Evolutionary conservation across 1,140 invertebrate genomes (phyloP), one percentile per base, ranked within the genome.

Genomic region (Thalassaphorura encarpata): DNA sequence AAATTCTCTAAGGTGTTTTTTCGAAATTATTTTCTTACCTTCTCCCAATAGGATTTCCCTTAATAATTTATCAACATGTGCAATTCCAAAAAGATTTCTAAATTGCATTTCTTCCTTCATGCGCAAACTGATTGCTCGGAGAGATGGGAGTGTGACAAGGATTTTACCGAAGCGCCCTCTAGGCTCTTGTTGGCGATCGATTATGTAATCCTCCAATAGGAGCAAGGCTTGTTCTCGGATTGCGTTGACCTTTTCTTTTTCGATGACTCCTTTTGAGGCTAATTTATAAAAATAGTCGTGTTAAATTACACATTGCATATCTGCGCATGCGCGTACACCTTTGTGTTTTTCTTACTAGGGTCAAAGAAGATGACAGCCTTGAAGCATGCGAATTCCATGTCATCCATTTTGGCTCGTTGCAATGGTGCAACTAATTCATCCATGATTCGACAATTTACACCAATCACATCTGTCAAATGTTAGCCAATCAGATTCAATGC

Each of bases 61-160:
- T 24, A 99, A 76, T 52, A 99, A 73, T 66, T 84, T 94, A 69
- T 99, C 95, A 54, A 99, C 94, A 66, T 90, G 86, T 0, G 94
- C 89, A 18, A 95, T 85, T 0, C 95, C 95, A 71, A 97, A 95
- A 42, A 96, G 75, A 69, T 95, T 93, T 0, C 93, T 92, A 71
- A 97, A 91, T 71, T 98, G 93, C 26, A 98, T 96, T 73, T 97
- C 92, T 70, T 98, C 94, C 57, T 98, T 96, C 89, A 99, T 94
- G 74, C 97, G 91, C 87, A 90, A 93, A 2, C 93, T 91, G 56
- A 99, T 97, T 48, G 89, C 94, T 74, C 97, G 94, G 39, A 97
- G 76, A 3, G 92, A 83, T 18, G 95, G 95, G 56, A 99, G 72
- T 1, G 92, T 85, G 8, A 98, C 77, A 15, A 99, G 76, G 46